These are phyloP conservation scores for Carterocephalus palaemon DNA, from an alignment of 2,888 invertebrate species.

Conservation along the genomic window DNA sequence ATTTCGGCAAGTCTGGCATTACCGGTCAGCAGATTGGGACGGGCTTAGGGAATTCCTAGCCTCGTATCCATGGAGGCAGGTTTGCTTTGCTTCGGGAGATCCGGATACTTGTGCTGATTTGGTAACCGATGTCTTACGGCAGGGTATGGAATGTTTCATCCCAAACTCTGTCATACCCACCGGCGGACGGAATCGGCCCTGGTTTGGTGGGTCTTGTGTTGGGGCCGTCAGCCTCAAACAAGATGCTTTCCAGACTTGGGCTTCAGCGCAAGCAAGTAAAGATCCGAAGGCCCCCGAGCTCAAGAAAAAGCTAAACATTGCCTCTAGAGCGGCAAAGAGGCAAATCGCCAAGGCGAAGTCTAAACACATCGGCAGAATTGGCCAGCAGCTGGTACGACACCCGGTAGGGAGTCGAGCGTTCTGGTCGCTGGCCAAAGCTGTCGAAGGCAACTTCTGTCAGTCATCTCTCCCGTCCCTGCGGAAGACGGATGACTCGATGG, in stretches of 20 bases:
- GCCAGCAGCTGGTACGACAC: neutral
- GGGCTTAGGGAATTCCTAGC: neutral
- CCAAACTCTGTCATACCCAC: constrained; percentile 8
- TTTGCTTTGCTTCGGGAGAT: neutral
- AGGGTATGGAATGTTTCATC: constrained; percentile 10
- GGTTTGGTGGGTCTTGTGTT: no score
- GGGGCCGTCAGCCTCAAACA: no score
- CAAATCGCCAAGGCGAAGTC: neutral
- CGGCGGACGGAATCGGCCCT: neutral
- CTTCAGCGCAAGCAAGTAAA: no score
- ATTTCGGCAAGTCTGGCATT: neutral
- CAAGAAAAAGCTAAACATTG: no score
- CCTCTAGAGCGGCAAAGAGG: constrained; percentile 3
- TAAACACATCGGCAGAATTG: no score
- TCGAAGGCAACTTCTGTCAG: constrained; percentile 16
- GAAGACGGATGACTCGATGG: neutral
- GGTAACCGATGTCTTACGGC: neutral
- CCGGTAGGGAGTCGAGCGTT: constrained; percentile 2
- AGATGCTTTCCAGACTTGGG: no score
- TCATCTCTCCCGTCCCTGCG: constrained; percentile 14
- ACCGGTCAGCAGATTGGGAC: no score
- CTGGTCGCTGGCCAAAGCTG: constrained; percentile 12
- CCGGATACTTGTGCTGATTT: neutral
- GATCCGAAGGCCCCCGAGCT: no score
- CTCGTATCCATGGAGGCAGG: neutral